Conservation (phyloP, 2,888 invertebrate genomes). For the Orthosia gracilis region DNA sequence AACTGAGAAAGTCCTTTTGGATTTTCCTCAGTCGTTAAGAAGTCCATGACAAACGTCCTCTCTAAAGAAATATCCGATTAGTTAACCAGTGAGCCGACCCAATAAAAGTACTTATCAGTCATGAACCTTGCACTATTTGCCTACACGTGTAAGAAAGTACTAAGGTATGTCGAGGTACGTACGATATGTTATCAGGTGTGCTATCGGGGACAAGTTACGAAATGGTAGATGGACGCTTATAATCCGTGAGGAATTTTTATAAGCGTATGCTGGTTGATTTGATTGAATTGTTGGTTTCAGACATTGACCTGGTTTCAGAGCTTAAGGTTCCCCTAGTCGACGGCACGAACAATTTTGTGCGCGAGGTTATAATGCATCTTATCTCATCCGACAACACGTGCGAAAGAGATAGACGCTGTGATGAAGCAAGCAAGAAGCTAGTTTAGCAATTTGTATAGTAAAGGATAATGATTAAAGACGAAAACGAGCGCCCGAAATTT, state of each 20-base stretch:
- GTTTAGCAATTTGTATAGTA: no score
- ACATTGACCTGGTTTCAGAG: no score
- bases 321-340: no score
- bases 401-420: no score
- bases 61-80: neutral
- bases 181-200: conserved; percentile 60
- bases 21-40: neutral
- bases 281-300: neutral
- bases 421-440: no score
- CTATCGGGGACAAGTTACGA: conserved; percentile 52
- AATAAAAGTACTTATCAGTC: conserved; percentile 49
- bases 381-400: no score
- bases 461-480: no score
- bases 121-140: conserved; percentile 13
- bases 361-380: no score
- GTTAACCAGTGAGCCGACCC: neutral
- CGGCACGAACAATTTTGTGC: no score
- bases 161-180: conserved; percentile 6
- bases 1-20: neutral
- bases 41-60: neutral
- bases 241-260: conserved; percentile 15
- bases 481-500: no score
- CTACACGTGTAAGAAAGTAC: conserved; percentile 23
- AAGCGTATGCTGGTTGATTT: neutral
- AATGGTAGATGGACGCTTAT: conserved; percentile 11